Percentiles rank a stretch among this genome's conserved stretches.
phyloP scores from a whole-genome alignment of 2,888 invertebrate genomes.

The Ferrisia virgata region DNA sequence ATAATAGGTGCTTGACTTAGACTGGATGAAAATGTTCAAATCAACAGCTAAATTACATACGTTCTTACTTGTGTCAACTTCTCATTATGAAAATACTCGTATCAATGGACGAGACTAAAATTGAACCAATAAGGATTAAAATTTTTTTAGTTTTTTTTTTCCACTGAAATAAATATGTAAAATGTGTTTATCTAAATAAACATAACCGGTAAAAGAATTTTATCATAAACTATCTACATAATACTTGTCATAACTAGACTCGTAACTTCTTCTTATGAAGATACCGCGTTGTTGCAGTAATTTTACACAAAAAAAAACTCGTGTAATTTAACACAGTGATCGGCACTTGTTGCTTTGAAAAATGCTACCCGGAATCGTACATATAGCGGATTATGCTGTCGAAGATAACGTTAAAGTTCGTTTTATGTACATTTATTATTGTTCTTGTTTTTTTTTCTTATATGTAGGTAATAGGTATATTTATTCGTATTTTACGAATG shows the following conservation, averaged over 20 bases:
- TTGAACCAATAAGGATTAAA: not conserved
- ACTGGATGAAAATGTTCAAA: too few species aligned
- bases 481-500: not conserved
- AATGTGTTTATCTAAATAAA: conserved; percentile 16
- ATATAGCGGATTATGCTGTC: conserved; percentile 27
- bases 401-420: conserved; percentile 25
- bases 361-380: not conserved
- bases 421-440: not conserved
- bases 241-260: conserved; percentile 40
- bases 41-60: too few species aligned
- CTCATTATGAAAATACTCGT: not conserved
- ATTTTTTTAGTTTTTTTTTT: not conserved
- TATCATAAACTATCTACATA: conserved; percentile 38
- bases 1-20: too few species aligned
- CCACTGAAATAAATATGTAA: not conserved
- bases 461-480: too few species aligned
- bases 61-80: too few species aligned
- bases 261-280: conserved; percentile 38
- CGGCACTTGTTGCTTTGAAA: conserved; percentile 22
- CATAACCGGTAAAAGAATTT: conserved; percentile 31
- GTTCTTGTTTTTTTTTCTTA: not conserved
- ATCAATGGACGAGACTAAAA: not conserved
- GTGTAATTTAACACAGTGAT: conserved; percentile 19
- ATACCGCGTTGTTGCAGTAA: conserved; percentile 12
- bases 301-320: conserved; percentile 32